A percentile compares a stretch with the other conserved stretches of the same genome.
phyloP scores from a whole-genome alignment of 2,888 invertebrate genomes.

The Heterodera filipjevi region DNA sequence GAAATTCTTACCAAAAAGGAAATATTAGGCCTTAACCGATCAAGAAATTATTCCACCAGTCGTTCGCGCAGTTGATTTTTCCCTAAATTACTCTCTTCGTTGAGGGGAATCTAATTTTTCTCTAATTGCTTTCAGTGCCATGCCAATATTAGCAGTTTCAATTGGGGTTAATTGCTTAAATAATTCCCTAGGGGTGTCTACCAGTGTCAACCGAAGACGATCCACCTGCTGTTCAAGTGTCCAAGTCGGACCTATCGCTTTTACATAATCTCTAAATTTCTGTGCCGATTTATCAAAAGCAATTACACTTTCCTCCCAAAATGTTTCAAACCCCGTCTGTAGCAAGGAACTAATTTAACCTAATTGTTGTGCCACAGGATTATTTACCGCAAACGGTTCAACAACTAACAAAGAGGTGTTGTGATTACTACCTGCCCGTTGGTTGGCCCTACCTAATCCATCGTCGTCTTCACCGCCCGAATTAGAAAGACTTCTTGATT shows the following conservation, averaged over 20 bases:
- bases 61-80: not conserved
- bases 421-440: not conserved
- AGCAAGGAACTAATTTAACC: not conserved
- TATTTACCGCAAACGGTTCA: conserved; percentile 15
- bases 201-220: not conserved
- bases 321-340: not conserved
- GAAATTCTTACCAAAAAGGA: not conserved
- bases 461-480: not conserved
- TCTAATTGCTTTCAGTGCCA: not conserved
- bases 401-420: not conserved
- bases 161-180: not conserved
- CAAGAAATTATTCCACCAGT: not conserved
- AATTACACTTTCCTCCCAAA: not conserved
- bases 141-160: not conserved
- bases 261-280: conserved; percentile 2
- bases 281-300: conserved; percentile 9
- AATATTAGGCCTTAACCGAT: no score
- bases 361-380: not conserved
- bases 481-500: not conserved
- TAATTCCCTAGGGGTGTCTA: not conserved
- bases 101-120: conserved; percentile 2
- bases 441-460: not conserved
- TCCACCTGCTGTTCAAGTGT: not conserved
- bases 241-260: not conserved
- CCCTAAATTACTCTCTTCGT: not conserved